Evolutionary conservation across 2,797 vertebrate species (phyloP), one percentile per base, ranked within the genome.

Genomic region (Ciconia nigra): DNA sequence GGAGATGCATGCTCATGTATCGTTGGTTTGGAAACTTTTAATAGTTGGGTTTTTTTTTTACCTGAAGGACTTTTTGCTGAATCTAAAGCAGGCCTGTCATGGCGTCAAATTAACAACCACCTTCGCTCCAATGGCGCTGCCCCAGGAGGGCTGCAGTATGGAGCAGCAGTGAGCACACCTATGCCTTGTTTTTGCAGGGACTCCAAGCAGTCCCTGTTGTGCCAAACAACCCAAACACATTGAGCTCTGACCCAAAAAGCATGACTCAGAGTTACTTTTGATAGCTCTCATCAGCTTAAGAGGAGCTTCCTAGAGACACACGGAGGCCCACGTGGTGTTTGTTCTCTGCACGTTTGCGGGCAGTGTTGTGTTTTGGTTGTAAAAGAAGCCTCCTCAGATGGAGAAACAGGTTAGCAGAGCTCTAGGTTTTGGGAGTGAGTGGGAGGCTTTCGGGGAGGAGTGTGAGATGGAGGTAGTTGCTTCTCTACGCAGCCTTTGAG

Each of bases 361-460:
- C 91, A 93, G 95, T 69, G 94, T 57, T 88, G 79, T 89, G 83
- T 73, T 93, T 81, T 2, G 15, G 59, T 93, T 93, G 96, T 95
- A 94, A 44, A 92, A 85, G 88, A 72, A 89, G 74, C 57, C 57
- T 16, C 65, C 69, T 96, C 85, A 39, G 91, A 80, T 83, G 63
- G 37, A 33, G 71, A 95, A 81, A 13, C 22, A 44, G 92, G 87
- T 94, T 87, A 91, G 37, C 87, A 65, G 89, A 91, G 57, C 2
- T 54, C 35, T 83, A 15, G 71, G 37, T 28, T 93, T 63, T 77
- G 55, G 10, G 3, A 26, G 35, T 1, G 28, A 42, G 89, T 96
- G 57, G 93, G 87, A 94, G 79, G 76, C 58, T 81, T 70, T 58
- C 0, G 1, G 62, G n/a, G 58, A 81, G 61, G 76, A 47, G 66